Percentiles rank a stretch among this genome's conserved stretches.
Evolutionary conservation across 1,140 invertebrate species (phyloP).

Genomic region (Aphelenchoides fujianensis): DNA sequence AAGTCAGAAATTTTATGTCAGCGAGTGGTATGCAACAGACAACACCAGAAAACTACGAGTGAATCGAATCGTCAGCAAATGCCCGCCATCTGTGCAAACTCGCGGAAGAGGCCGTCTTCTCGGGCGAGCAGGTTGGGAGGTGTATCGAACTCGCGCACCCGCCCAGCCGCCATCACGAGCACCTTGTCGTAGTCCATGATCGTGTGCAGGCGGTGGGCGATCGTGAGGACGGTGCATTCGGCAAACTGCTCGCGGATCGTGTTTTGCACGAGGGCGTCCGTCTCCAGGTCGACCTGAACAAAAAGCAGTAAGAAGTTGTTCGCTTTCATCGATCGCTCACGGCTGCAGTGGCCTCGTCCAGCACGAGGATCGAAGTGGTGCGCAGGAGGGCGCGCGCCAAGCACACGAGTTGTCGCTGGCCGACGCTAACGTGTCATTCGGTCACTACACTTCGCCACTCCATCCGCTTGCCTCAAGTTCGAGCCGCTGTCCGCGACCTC

Average conservation of each 20-base stretch:
- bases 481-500: conserved; percentile 64
- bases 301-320: too few relatives aligned
- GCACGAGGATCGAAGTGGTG: conserved; percentile 69
- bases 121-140: conserved; percentile 64
- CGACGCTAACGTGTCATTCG: conserved; percentile 67
- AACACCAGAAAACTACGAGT: too few relatives aligned
- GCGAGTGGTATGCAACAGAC: too few relatives aligned
- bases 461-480: conserved; percentile 63
- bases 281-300: conserved; percentile 69
- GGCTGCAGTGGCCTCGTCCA: conserved; percentile 68
- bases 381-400: conserved; percentile 71
- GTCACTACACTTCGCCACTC: conserved; percentile 68
- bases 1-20: too few relatives aligned
- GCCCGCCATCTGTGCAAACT: conserved; percentile 70
- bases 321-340: too few relatives aligned
- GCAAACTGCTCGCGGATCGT: conserved; percentile 63
- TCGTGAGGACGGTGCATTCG: conserved; percentile 67
- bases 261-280: conserved; percentile 63
- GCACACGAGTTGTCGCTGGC: conserved; percentile 75
- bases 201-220: conserved; percentile 68
- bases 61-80: too few relatives aligned
- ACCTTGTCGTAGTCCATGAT: conserved; percentile 68
- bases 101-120: conserved; percentile 68
- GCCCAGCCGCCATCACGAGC: conserved; percentile 83
- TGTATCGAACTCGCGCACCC: conserved; percentile 65